phyloP scores from a whole-genome alignment of 35 echinoderm and acorn worm genomes.

The Ptychodera flava region DNA sequence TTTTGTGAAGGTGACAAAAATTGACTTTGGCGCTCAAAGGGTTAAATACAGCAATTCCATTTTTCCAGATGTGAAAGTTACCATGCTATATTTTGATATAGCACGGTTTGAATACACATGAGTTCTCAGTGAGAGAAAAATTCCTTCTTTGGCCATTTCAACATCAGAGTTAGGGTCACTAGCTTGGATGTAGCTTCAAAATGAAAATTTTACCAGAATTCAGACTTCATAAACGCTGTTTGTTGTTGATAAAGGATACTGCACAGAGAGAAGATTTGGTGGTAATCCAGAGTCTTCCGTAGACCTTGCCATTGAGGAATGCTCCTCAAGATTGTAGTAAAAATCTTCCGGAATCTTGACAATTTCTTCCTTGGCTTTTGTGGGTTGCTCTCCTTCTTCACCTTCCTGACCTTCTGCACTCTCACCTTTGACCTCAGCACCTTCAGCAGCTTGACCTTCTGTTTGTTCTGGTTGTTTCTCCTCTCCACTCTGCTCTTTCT shows the following conservation, averaged over 20 bases:
- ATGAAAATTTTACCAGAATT: too few species aligned
- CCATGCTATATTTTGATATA: too few species aligned
- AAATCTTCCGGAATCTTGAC: constrained; percentile 58
- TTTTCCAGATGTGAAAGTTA: too few species aligned
- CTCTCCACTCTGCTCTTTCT: neutral
- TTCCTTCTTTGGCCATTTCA: too few species aligned
- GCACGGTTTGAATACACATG: too few species aligned
- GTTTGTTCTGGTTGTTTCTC: neutral
- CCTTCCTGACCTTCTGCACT: constrained; percentile 2
- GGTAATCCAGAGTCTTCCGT: constrained; percentile 82
- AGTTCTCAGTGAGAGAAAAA: too few species aligned
- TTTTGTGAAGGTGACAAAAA: too few species aligned
- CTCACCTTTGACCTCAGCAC: neutral
- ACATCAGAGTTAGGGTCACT: too few species aligned
- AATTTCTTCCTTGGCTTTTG: constrained; percentile 30
- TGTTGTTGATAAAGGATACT: constrained; percentile 99
- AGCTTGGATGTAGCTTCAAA: too few species aligned
- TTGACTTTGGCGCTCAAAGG: too few species aligned
- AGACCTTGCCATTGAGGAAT: constrained; percentile 47
- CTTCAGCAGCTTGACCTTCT: neutral
- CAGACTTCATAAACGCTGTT: too few species aligned
- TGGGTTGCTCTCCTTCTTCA: constrained; percentile 13
- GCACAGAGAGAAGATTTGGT: constrained; percentile 53
- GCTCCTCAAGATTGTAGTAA: constrained; percentile 68
- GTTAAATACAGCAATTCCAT: too few species aligned